These are phyloP conservation scores for Nephila pilipes DNA, from an alignment of 1,140 invertebrate genomes.

Conservation along the genomic window DNA sequence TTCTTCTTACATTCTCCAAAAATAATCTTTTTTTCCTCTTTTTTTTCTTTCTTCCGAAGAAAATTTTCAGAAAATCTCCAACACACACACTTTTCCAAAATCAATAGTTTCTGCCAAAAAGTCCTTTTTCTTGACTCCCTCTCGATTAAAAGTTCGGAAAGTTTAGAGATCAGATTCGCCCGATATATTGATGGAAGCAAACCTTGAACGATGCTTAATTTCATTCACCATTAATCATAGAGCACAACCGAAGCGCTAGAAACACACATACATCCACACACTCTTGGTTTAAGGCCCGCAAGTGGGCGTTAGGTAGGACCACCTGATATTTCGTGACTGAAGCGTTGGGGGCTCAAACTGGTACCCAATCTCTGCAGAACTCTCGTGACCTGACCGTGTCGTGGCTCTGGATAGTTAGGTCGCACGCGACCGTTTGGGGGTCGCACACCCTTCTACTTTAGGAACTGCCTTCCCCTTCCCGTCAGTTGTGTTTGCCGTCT, in stretches of 20 bases:
- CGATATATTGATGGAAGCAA: conserved; percentile 29
- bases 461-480: not conserved
- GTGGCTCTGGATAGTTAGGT: conserved; percentile 50
- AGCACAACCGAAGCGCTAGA: conserved; percentile 4
- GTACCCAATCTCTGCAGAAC: conserved; percentile 16
- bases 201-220: conserved; percentile 35
- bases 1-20: too few relatives aligned
- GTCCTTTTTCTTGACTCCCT: conserved; percentile 19
- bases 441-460: conserved; percentile 58
- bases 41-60: too few relatives aligned
- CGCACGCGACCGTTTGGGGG: conserved; percentile 55
- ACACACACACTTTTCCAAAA: not conserved
- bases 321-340: conserved; percentile 27
- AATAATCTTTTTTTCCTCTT: too few relatives aligned
- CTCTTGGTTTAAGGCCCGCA: not conserved
- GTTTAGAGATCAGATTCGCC: conserved; percentile 49
- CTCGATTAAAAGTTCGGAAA: conserved; percentile 24
- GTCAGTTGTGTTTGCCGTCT: conserved; percentile 16
- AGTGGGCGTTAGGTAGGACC: conserved; percentile 16
- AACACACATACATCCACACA: conserved; percentile 6
- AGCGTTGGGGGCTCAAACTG: conserved; percentile 22
- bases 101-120: not conserved
- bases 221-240: conserved; percentile 49
- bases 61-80: too few relatives aligned
- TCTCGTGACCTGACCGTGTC: conserved; percentile 57